Evolutionary conservation across 2,113 vertebrate genomes (phyloP).

Genomic region (Paralichthys olivaceus): DNA sequence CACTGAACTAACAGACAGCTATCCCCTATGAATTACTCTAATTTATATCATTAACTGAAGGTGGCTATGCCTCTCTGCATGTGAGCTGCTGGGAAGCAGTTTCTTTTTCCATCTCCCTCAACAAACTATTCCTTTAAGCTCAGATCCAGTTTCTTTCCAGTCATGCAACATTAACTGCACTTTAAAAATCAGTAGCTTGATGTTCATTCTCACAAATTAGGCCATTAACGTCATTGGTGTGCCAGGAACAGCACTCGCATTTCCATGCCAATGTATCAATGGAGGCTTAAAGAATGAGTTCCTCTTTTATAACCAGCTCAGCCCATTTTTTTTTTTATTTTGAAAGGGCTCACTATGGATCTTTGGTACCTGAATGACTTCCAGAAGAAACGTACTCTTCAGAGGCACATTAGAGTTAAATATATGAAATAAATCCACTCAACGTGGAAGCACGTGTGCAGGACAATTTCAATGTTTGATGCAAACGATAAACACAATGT

Average conservation of each 20-base stretch:
- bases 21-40: constrained; percentile 67
- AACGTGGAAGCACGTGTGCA: background rate
- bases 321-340: constrained; percentile 25
- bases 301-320: constrained; percentile 48
- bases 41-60: constrained; percentile 75
- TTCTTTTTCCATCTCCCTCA: constrained; percentile 77
- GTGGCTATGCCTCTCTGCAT: constrained; percentile 70
- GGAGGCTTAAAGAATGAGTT: constrained; percentile 56
- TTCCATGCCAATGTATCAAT: constrained; percentile 74
- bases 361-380: background rate
- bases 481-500: background rate
- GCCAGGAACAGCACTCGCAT: constrained; percentile 72
- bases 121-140: constrained; percentile 78
- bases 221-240: constrained; percentile 72
- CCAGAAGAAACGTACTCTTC: background rate
- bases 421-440: background rate
- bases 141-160: constrained; percentile 78
- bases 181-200: constrained; percentile 81
- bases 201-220: constrained; percentile 80
- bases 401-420: background rate
- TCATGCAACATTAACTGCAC: constrained; percentile 81
- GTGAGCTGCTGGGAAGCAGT: constrained; percentile 78
- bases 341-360: constrained; percentile 26
- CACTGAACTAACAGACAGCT: constrained; percentile 66
- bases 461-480: background rate